Evolutionary conservation across 2,888 invertebrate genomes (phyloP), one percentile per base, ranked within the genome.

Genomic region (Panzeria rudis): DNA sequence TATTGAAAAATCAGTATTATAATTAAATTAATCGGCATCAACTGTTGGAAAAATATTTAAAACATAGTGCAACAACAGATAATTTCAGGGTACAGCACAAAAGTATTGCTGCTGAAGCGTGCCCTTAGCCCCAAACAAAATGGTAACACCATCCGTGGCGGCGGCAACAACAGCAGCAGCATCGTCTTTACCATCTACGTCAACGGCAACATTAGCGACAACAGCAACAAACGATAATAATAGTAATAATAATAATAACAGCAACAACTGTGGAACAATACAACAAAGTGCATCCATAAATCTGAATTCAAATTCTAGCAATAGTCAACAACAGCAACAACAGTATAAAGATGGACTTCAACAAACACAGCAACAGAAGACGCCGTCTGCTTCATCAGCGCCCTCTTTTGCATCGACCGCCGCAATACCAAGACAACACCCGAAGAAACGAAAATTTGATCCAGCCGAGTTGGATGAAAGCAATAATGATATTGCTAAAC

Each of bases 371-470:
- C 50, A 71, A 71, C 20, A 87, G 98, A 93, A 25, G 8, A n/a
- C 56, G 23, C 93, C 94, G 98, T 82, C 87, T 86, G 52, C 90
- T 89, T 79, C 89, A 88, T 52, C 90, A 95, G 87, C 97, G 96
- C 92, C 95, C 98, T 66, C 87, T 86, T 71, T 87, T 88, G 54
- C 87, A 86, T 61, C 92, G 23, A 15, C 47, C 20, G 20, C 80
- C 29, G 50, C 85, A 35, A 81, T 75, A 78, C 84, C 84, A 86
- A 94, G 96, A 86, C 97, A 97, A 92, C 95, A 98, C 91, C 98
- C 98, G 80, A 98, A 98, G 93, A 98, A 98, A 93, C 95, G 98
- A 56, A 93, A 93, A 89, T 93, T 93, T 86, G 92, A 92, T 89
- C 92, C 91, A 88, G 91, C 92, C 76, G 92, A 92, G 88, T 89